phyloP scores from a whole-genome alignment of 1,140 invertebrate species.

The Aphelenchoides fujianensis region DNA sequence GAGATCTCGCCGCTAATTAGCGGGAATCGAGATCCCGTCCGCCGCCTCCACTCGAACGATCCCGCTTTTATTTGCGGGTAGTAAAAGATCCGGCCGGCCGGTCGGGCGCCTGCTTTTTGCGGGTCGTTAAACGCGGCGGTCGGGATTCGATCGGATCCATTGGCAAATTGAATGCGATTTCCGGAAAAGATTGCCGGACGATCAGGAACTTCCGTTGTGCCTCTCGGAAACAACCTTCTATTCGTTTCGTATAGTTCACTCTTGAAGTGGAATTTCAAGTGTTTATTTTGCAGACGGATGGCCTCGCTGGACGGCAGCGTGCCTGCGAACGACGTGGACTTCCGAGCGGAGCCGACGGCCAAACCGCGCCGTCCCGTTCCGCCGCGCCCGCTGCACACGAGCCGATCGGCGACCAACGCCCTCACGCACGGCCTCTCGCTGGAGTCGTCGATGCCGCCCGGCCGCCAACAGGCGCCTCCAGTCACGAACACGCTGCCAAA shows the following conservation, averaged over 20 bases:
- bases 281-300: slow-evolving; percentile 4
- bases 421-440: not conserved
- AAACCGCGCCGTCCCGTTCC: not conserved
- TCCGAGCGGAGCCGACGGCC: not conserved
- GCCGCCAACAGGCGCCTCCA: not conserved
- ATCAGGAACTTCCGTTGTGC: no score
- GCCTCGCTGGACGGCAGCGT: not conserved
- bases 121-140: not conserved
- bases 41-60: not conserved
- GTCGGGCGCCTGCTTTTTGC: not conserved
- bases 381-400: slow-evolving; percentile 1
- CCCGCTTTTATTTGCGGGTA: not conserved
- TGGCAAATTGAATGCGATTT: not conserved
- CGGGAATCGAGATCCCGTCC: not conserved
- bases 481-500: not conserved
- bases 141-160: not conserved
- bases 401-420: not conserved
- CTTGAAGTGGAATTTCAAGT: no score
- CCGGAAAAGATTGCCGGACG: no score
- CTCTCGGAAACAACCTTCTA: no score
- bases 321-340: not conserved
- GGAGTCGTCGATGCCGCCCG: not conserved
- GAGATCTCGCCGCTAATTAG: not conserved
- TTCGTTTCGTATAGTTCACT: no score
- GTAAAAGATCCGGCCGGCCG: not conserved